Percentiles rank a stretch among this genome's conserved stretches.
Conservation (phyloP, 1,140 invertebrate genomes). For the Reticulitermes speratus region DNA sequence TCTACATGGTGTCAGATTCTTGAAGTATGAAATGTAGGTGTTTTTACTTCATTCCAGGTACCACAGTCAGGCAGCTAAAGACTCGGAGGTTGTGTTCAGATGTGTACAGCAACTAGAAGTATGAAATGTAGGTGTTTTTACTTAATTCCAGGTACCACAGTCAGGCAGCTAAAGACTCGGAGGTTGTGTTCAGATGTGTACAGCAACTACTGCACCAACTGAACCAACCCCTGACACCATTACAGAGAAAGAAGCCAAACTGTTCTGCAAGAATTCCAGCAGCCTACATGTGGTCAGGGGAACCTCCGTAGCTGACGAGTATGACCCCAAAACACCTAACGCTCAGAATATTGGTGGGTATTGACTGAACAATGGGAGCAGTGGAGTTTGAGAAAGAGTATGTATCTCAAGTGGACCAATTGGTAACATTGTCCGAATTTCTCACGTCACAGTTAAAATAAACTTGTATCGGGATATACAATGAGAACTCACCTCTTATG, state of each 20-base stretch:
- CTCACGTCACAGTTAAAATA: too few relatives aligned
- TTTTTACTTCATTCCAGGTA: slow-evolving; percentile 54
- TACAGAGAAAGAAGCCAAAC: slow-evolving; percentile 73
- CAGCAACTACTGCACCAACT: slow-evolving; percentile 76
- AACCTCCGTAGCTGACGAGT: slow-evolving; percentile 60
- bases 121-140: not conserved
- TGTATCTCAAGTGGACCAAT: not conserved
- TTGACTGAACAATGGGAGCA: not conserved
- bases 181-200: slow-evolving; percentile 76
- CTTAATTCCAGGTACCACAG: slow-evolving; percentile 64
- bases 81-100: slow-evolving; percentile 78
- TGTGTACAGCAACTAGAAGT: too few relatives aligned
- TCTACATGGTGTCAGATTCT: too few relatives aligned
- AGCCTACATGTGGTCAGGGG: slow-evolving; percentile 78
- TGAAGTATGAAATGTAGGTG: too few relatives aligned
- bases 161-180: slow-evolving; percentile 79
- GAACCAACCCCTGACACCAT: slow-evolving; percentile 71
- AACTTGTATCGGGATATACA: too few relatives aligned
- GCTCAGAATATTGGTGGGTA: slow-evolving; percentile 49
- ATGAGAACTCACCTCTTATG: too few relatives aligned
- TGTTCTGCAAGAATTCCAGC: slow-evolving; percentile 82
- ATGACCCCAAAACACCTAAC: slow-evolving; percentile 43
- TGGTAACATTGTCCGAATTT: not conserved
- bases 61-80: slow-evolving; percentile 76
- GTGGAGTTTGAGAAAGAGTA: not conserved